These are phyloP conservation scores for Neogobius melanostomus DNA, from an alignment of 2,113 vertebrate species.

Conservation along the genomic window DNA sequence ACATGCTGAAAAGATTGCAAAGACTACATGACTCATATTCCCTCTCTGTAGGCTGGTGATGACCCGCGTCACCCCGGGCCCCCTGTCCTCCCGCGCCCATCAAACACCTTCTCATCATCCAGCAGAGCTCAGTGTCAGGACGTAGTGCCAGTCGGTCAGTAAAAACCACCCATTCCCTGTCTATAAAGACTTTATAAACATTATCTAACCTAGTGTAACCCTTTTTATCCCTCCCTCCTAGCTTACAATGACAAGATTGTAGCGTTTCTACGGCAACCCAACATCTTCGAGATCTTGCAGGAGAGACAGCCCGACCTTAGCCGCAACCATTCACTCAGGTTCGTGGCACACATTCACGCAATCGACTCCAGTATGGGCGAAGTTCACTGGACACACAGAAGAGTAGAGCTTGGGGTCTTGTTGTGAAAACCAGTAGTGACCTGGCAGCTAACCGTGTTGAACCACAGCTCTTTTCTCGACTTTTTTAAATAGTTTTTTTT, in stretches of 20 bases:
- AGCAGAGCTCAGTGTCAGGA: constrained; percentile 88
- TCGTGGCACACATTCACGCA: neutral
- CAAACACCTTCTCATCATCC: constrained; percentile 88
- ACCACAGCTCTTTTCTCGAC: too few relatives aligned
- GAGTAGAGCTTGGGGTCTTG: too few relatives aligned
- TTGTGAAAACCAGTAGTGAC: too few relatives aligned
- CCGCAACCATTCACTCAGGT: constrained; percentile 97
- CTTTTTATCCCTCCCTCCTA: constrained; percentile 58
- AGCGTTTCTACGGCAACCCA: constrained; percentile 92
- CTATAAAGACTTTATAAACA: neutral
- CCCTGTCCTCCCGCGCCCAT: constrained; percentile 86
- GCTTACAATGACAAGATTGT: constrained; percentile 98
- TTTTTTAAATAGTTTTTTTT: too few relatives aligned
- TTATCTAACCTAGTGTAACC: neutral
- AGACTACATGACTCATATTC: neutral
- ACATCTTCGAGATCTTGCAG: constrained; percentile 95
- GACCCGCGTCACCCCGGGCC: constrained; percentile 87
- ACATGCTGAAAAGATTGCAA: neutral
- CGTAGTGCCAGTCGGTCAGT: constrained; percentile 92
- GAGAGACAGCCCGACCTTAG: constrained; percentile 91
- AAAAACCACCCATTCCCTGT: neutral
- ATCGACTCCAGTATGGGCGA: neutral
- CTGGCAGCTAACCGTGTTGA: too few relatives aligned
- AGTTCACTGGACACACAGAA: neutral
- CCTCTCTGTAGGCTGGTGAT: constrained; percentile 65